phyloP scores from a whole-genome alignment of 2,888 invertebrate species.

The Cerastoderma edule region DNA sequence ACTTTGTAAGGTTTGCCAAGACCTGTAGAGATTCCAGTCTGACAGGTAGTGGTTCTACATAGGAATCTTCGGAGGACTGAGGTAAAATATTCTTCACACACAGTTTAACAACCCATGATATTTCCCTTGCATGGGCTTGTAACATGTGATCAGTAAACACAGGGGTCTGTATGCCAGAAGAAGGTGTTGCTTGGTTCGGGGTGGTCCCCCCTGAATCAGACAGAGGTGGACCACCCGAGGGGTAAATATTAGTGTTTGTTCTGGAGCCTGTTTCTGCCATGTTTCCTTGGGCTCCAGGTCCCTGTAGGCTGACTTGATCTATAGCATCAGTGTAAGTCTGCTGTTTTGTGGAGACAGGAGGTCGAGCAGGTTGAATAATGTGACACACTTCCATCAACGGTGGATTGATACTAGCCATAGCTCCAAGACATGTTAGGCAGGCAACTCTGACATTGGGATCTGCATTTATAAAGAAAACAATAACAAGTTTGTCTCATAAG shows the following conservation, averaged over 20 bases:
- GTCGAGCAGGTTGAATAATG: slow-evolving; percentile 74
- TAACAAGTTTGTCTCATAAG: too few relatives aligned
- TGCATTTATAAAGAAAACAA: slow-evolving; percentile 68
- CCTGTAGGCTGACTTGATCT: too few relatives aligned
- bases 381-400: slow-evolving; percentile 82
- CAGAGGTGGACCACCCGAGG: slow-evolving; percentile 42
- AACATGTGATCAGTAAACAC: slow-evolving; percentile 71
- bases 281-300: slow-evolving; percentile 25
- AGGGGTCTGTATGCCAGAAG: slow-evolving; percentile 76
- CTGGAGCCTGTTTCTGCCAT: slow-evolving; percentile 26
- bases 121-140: slow-evolving; percentile 69
- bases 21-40: slow-evolving; percentile 91
- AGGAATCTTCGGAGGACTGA: slow-evolving; percentile 42
- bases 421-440: slow-evolving; percentile 82
- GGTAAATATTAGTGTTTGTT: slow-evolving; percentile 38
- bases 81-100: slow-evolving; percentile 81
- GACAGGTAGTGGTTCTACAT: slow-evolving; percentile 86
- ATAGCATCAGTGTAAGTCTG: background rate
- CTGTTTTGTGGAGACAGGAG: slow-evolving; percentile 58
- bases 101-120: slow-evolving; percentile 81
- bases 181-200: slow-evolving; percentile 59
- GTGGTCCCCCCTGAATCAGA: slow-evolving; percentile 59
- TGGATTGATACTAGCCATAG: slow-evolving; percentile 82
- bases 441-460: slow-evolving; percentile 84
- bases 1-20: slow-evolving; percentile 81